Percentiles rank a stretch among this genome's conserved stretches.
phyloP scores from a whole-genome alignment of 2,888 invertebrate genomes.

The Luperina nickerlii region DNA sequence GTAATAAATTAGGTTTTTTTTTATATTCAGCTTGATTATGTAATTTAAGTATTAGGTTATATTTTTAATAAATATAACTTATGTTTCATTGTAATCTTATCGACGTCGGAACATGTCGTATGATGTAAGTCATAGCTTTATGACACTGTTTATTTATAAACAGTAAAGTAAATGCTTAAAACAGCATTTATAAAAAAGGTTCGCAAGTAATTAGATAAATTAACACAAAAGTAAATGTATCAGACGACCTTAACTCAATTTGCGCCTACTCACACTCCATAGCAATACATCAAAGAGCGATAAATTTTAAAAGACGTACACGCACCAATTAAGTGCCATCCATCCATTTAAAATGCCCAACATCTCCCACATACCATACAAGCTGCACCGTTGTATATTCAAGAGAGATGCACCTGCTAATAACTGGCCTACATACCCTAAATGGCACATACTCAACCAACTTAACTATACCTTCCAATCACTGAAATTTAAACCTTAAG shows the following conservation, averaged over 20 bases:
- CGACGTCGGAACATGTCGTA: not conserved
- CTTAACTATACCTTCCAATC: constrained; percentile 42
- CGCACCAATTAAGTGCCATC: constrained; percentile 54
- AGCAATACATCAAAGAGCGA: constrained; percentile 37
- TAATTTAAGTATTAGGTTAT: not conserved
- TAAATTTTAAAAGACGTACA: constrained; percentile 43
- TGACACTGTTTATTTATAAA: not conserved
- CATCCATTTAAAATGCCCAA: constrained; percentile 35
- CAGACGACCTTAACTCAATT: constrained; percentile 50
- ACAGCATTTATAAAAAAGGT: not conserved
- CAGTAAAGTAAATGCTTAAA: not conserved
- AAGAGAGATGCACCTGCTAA: constrained; percentile 67
- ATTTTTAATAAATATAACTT: not conserved
- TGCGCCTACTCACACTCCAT: constrained; percentile 24
- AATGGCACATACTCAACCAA: constrained; percentile 47
- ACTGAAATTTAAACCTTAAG: constrained; percentile 57
- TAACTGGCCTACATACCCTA: constrained; percentile 67
- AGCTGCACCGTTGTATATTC: constrained; percentile 47
- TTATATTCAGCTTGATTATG: constrained; percentile 3
- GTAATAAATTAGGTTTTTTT: not conserved
- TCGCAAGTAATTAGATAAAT: constrained; percentile 10
- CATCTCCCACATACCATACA: constrained; percentile 47
- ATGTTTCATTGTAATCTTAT: constrained; percentile 3
- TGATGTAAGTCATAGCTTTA: not conserved
- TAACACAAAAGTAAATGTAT: constrained; percentile 20